A percentile compares a stretch with the other conserved stretches of the same genome.
phyloP scores from a whole-genome alignment of 2,888 invertebrate genomes.

The Pocota personata region DNA sequence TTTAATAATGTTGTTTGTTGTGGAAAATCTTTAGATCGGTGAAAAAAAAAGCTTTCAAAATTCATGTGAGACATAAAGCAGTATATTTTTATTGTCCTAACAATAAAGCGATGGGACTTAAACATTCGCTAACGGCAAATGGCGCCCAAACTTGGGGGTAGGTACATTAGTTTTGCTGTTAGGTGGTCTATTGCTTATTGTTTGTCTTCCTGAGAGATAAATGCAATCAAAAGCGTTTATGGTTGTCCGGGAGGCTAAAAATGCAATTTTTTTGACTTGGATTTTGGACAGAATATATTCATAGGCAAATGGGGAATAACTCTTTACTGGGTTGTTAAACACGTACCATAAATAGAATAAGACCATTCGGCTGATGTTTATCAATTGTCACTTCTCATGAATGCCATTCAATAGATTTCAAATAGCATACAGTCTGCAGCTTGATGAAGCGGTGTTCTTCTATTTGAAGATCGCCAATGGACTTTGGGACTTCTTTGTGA shows the following conservation, averaged over 20 bases:
- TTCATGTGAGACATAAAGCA: not conserved
- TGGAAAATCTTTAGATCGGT: not conserved
- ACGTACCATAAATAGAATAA: conserved; percentile 1
- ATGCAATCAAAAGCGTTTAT: not conserved
- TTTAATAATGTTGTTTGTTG: not conserved
- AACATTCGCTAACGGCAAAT: conserved; percentile 20
- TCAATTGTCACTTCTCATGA: not conserved
- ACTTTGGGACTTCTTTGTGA: too few species aligned
- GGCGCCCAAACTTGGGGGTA: conserved; percentile 30
- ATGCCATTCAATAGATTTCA: not conserved
- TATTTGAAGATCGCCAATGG: not conserved
- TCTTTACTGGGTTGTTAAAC: conserved; percentile 3
- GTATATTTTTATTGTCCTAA: not conserved
- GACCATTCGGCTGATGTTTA: not conserved
- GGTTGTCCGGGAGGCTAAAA: not conserved
- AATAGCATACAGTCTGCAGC: not conserved
- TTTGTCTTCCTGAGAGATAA: not conserved
- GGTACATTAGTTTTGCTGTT: conserved; percentile 2
- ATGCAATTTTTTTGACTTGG: not conserved
- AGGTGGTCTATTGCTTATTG: conserved; percentile 23
- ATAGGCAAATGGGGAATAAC: not conserved
- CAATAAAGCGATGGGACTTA: not conserved
- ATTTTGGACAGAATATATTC: not conserved
- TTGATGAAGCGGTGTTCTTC: not conserved
- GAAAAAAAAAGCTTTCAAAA: conserved; percentile 1